A percentile compares a stretch with the other conserved stretches of the same genome.
These are phyloP conservation scores for Rhopalosiphum padi DNA, from an alignment of 1,140 invertebrate genomes.

Conservation along the genomic window DNA sequence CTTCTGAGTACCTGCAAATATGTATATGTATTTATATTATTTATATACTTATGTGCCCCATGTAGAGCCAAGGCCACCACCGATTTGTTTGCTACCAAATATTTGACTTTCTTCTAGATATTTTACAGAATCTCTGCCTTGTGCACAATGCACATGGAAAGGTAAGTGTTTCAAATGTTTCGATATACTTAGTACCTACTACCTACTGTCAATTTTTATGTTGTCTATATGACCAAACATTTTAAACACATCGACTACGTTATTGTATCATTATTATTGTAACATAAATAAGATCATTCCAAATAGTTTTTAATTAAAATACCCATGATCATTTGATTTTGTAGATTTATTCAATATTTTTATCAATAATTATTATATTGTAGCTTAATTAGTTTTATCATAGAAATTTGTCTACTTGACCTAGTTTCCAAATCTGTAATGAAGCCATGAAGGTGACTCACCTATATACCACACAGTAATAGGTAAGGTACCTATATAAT, in stretches of 20 bases:
- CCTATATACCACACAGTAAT: not conserved
- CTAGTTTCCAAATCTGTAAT: not conserved
- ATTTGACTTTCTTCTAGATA: no score
- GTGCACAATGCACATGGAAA: not conserved
- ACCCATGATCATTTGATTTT: not conserved
- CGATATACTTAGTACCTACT: no score
- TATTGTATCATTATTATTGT: not conserved
- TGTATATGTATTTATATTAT: no score
- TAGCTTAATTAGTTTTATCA: not conserved
- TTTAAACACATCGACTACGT: not conserved
- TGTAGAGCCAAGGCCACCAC: no score
- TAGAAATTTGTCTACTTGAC: not conserved
- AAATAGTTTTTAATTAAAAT: not conserved
- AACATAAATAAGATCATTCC: not conserved
- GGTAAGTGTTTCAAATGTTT: no score
- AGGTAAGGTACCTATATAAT: no score
- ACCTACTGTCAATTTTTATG: not conserved
- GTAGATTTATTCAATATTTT: not conserved
- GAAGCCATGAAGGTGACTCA: not conserved
- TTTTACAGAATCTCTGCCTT: no score
- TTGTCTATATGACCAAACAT: not conserved
- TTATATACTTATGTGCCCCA: no score
- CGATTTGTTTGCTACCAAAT: no score
- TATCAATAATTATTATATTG: not conserved
- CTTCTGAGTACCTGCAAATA: no score